Conservation (phyloP, 2,888 invertebrate genomes). For the Cephus sareptanus region DNA sequence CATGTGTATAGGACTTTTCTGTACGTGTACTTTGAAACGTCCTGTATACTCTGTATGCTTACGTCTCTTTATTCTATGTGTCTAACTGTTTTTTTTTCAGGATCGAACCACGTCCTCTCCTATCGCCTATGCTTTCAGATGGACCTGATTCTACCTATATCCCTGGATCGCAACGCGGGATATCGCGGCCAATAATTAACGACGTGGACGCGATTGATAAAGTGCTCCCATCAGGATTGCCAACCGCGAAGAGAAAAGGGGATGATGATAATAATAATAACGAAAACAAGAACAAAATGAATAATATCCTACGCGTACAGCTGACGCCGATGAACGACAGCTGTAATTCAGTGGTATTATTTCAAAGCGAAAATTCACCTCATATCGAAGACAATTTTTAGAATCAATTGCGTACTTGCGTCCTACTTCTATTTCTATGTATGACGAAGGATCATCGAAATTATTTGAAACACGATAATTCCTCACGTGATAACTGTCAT, state of each 20-base stretch:
- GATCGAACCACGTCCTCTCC: not conserved
- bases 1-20: not conserved
- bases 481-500: not conserved
- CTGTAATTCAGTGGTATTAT: not conserved
- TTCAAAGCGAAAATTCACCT: not conserved
- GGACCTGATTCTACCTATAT: slow-evolving; percentile 42
- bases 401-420: not conserved
- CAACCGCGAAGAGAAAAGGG: not conserved
- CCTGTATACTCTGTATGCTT: not conserved
- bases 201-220: not conserved
- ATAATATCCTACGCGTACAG: not conserved
- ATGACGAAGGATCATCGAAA: not conserved
- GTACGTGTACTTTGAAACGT: not conserved
- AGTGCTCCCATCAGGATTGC: not conserved
- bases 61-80: not conserved
- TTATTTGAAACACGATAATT: not conserved
- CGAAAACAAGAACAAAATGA: not conserved
- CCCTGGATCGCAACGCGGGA: slow-evolving; percentile 7
- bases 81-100: not conserved
- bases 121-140: slow-evolving; percentile 33
- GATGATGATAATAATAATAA: not conserved
- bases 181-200: not conserved
- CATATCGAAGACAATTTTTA: not conserved
- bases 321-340: not conserved
- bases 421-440: not conserved